Evolutionary conservation across 2,113 vertebrate genomes (phyloP).

Genomic region (Coreoperca whiteheadi): DNA sequence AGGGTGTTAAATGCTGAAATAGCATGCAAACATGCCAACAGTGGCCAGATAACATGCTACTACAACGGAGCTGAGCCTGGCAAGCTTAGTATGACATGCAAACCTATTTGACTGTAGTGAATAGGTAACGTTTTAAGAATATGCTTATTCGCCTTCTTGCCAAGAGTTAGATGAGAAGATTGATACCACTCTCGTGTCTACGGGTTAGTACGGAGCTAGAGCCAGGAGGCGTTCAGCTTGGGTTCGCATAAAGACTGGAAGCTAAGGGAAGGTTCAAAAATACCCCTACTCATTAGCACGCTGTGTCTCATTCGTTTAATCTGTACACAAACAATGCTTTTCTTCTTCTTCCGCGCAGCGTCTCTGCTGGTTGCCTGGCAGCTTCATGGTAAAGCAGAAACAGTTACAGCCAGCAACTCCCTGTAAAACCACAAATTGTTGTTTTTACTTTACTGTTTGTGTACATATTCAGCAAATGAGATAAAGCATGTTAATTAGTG

Average conservation of each 20-base stretch:
- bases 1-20: not conserved
- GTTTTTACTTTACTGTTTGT: not conserved
- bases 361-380: too few species aligned
- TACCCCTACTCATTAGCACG: too few species aligned
- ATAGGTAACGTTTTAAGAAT: not conserved
- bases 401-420: not conserved
- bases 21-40: not conserved
- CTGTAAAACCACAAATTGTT: not conserved
- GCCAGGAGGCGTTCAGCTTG: not conserved
- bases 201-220: not conserved
- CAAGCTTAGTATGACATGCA: not conserved
- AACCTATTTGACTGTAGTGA: not conserved
- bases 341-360: too few species aligned
- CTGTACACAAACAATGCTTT: too few species aligned
- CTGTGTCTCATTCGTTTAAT: too few species aligned
- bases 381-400: too few species aligned
- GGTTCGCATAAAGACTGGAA: not conserved
- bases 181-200: not conserved
- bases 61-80: not conserved
- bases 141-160: not conserved
- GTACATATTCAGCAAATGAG: not conserved
- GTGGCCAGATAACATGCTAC: not conserved
- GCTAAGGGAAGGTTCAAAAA: not conserved
- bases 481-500: not conserved
- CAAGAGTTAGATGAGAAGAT: not conserved